A percentile compares a stretch with the other conserved stretches of the same genome.
Conservation (phyloP, 1,140 invertebrate genomes). For the Zaprionus ornatus region DNA sequence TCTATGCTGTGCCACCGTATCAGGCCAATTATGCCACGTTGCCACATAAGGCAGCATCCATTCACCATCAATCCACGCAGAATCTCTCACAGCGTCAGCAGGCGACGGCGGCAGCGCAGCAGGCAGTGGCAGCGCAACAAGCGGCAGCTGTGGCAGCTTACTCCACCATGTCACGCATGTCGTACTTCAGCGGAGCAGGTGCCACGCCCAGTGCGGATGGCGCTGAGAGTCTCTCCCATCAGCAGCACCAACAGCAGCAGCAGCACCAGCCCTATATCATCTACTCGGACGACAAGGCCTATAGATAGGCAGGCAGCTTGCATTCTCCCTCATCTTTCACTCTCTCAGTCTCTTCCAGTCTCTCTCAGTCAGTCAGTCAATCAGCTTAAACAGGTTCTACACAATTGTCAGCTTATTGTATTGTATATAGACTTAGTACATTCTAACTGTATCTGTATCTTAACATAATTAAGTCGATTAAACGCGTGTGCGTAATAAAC, state of each 20-base stretch:
- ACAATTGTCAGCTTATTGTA: slow-evolving; percentile 65
- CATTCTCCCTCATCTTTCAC: slow-evolving; percentile 23
- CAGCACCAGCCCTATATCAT: slow-evolving; percentile 82
- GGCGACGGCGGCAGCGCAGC: slow-evolving; percentile 72
- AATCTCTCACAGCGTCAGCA: slow-evolving; percentile 85
- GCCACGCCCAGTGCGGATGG: slow-evolving; percentile 47
- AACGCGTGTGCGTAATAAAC: slow-evolving; percentile 66
- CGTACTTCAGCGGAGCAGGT: slow-evolving; percentile 75
- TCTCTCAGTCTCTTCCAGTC: slow-evolving; percentile 13
- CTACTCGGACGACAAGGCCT: slow-evolving; percentile 83
- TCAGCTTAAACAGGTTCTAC: slow-evolving; percentile 71
- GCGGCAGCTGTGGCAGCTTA: slow-evolving; percentile 80
- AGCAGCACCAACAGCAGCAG: slow-evolving; percentile 59
- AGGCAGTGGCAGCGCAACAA: slow-evolving; percentile 71
- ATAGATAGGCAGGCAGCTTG: slow-evolving; percentile 64
- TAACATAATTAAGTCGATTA: slow-evolving; percentile 66
- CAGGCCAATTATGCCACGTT: slow-evolving; percentile 86
- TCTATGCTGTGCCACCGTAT: slow-evolving; percentile 85
- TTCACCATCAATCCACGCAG: slow-evolving; percentile 83
- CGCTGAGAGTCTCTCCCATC: slow-evolving; percentile 61
- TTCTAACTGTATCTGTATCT: slow-evolving; percentile 70
- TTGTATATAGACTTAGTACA: slow-evolving; percentile 78
- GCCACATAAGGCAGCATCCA: slow-evolving; percentile 86
- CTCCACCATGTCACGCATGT: slow-evolving; percentile 83
- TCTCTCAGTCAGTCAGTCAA: slow-evolving; percentile 71